Conservation (phyloP, 2,113 vertebrate genomes). For the Tapirus terrestris region DNA sequence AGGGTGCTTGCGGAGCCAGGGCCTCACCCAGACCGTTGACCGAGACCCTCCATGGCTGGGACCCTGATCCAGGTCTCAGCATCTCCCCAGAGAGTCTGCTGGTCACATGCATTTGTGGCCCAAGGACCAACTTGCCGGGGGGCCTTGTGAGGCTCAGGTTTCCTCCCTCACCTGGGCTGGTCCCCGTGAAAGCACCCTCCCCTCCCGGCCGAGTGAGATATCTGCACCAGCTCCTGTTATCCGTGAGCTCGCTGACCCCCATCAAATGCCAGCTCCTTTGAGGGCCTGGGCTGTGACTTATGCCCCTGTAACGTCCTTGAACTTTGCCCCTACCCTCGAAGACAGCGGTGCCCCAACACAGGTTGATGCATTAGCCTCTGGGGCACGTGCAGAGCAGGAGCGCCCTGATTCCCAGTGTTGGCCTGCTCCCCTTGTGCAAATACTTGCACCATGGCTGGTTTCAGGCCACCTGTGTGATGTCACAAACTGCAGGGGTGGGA, state of each 20-base stretch:
- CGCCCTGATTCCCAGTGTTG: fast-evolving
- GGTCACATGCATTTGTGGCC: fast-evolving
- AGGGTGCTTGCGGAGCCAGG: fast-evolving
- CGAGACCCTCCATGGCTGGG: background rate
- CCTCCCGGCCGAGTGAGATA: too few species aligned
- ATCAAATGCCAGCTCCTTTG: fast-evolving
- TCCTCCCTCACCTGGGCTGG: background rate
- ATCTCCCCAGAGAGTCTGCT: background rate
- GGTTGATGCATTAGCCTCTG: fast-evolving
- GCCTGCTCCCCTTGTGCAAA: background rate
- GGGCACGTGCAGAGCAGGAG: fast-evolving
- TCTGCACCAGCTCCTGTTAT: fast-evolving
- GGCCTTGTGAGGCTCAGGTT: background rate
- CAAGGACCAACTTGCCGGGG: fast-evolving
- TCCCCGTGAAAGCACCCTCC: too few species aligned
- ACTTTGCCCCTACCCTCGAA: background rate
- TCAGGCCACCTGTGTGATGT: background rate
- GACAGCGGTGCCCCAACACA: fast-evolving
- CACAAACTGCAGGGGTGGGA: background rate
- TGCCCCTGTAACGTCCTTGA: background rate
- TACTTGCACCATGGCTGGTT: fast-evolving
- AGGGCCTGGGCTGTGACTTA: background rate
- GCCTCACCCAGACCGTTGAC: too few species aligned
- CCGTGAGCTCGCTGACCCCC: fast-evolving
- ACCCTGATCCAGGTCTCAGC: background rate